Evolutionary conservation across 35 echinoderm and acorn worm species (phyloP).

Genomic region (Stichopus chloronotus): DNA sequence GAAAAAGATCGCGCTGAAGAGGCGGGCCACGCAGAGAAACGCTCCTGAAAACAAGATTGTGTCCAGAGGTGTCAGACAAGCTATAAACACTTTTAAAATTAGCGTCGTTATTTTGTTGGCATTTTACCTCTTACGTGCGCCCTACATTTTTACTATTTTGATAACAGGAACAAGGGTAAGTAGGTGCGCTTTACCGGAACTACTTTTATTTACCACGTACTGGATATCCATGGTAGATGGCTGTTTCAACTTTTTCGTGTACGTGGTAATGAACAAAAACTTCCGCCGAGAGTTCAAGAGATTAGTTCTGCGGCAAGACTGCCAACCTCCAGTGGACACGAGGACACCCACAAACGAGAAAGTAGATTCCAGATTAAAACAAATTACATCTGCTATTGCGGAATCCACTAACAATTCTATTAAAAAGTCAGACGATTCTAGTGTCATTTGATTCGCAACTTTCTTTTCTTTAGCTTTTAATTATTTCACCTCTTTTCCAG

Average conservation of each 20-base stretch:
- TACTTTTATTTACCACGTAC: slow-evolving; percentile 41
- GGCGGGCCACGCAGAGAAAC: background rate
- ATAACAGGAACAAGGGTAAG: background rate
- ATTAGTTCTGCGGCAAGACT: slow-evolving; percentile 19
- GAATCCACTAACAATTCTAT: background rate
- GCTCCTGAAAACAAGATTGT: background rate
- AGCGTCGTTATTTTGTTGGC: slow-evolving; percentile 49
- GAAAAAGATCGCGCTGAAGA: slow-evolving; percentile 29
- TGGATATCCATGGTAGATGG: slow-evolving; percentile 38
- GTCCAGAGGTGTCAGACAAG: background rate
- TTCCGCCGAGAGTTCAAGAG: slow-evolving; percentile 48
- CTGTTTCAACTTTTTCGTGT: slow-evolving; percentile 56
- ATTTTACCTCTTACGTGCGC: slow-evolving; percentile 47
- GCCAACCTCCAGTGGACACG: background rate
- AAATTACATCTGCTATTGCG: background rate
- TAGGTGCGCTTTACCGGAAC: slow-evolving; percentile 31
- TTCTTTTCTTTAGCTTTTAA: too few relatives aligned
- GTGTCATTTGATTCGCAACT: too few relatives aligned
- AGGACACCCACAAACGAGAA: slow-evolving; percentile 21
- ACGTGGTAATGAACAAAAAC: slow-evolving; percentile 58
- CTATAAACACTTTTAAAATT: slow-evolving; percentile 38
- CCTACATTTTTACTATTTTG: slow-evolving; percentile 13
- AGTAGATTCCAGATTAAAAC: background rate
- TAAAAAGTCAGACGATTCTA: background rate
- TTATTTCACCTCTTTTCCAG: too few relatives aligned